phyloP scores from a whole-genome alignment of 2,113 vertebrate genomes.

The Gavialis gangeticus region DNA sequence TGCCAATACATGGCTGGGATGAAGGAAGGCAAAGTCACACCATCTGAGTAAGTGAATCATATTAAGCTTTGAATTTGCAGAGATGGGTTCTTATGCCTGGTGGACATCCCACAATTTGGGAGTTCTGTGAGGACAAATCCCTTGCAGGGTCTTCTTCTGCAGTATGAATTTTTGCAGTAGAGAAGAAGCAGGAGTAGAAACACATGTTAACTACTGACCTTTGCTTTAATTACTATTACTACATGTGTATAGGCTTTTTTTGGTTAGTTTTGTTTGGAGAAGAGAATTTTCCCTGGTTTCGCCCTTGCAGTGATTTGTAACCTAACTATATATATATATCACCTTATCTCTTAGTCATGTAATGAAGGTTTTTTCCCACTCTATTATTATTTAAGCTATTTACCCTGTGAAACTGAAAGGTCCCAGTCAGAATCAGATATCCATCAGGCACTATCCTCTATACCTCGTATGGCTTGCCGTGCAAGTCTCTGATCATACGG shows the following conservation, averaged over 20 bases:
- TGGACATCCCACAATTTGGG: slow-evolving; percentile 5
- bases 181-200: slow-evolving; percentile 36
- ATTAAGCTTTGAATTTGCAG: not conserved
- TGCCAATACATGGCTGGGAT: not conserved
- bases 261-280: slow-evolving; percentile 17
- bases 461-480: not conserved
- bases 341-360: not conserved
- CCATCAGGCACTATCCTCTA: not conserved
- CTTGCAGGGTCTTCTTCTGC: slow-evolving; percentile 31
- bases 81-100: not conserved
- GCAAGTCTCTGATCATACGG: too few species aligned
- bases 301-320: not conserved
- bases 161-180: slow-evolving; percentile 40
- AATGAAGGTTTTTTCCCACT: not conserved
- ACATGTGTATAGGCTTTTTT: slow-evolving; percentile 2
- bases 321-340: not conserved
- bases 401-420: not conserved
- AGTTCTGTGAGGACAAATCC: slow-evolving; percentile 16
- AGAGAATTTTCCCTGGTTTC: slow-evolving; percentile 6
- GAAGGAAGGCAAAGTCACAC: not conserved
- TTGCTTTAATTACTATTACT: slow-evolving; percentile 41
- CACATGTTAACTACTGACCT: not conserved
- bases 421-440: not conserved
- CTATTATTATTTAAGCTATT: not conserved
- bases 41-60: not conserved